Evolutionary conservation across 1,140 invertebrate species (phyloP).

Genomic region (Argopecten irradians): DNA sequence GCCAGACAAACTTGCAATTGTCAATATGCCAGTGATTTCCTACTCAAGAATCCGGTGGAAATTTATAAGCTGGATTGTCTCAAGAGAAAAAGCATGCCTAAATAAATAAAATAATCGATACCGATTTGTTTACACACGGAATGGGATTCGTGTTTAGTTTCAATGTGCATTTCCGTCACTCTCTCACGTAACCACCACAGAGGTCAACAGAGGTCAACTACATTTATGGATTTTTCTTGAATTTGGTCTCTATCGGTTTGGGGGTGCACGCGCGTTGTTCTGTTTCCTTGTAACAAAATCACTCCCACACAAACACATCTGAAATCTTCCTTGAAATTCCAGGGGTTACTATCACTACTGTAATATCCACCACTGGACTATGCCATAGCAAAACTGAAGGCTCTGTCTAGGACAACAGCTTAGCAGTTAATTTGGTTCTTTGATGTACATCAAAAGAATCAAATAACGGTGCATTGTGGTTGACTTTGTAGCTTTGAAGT

Average conservation of each 20-base stretch:
- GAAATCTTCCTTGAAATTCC: too few relatives aligned
- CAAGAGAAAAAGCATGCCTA: not conserved
- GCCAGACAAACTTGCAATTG: not conserved
- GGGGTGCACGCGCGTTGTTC: not conserved
- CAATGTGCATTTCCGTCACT: not conserved
- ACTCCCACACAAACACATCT: too few relatives aligned
- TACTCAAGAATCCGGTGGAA: not conserved
- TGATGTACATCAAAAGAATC: too few relatives aligned
- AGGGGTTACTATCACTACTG: too few relatives aligned
- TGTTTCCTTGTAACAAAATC: not conserved
- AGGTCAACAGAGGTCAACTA: not conserved
- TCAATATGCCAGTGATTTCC: not conserved
- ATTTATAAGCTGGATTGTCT: not conserved
- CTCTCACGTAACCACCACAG: not conserved
- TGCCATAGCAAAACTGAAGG: too few relatives aligned
- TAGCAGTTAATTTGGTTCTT: too few relatives aligned
- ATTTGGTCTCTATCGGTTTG: not conserved
- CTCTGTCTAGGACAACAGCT: too few relatives aligned
- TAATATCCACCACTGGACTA: too few relatives aligned
- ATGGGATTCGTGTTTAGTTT: not conserved
- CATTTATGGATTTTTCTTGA: not conserved
- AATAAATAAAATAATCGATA: too few relatives aligned
- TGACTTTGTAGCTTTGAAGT: too few relatives aligned
- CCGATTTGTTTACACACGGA: not conserved
- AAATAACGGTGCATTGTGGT: too few relatives aligned